These are phyloP conservation scores for Anguilla japonica DNA, from an alignment of 2,113 vertebrate species.

Conservation along the genomic window DNA sequence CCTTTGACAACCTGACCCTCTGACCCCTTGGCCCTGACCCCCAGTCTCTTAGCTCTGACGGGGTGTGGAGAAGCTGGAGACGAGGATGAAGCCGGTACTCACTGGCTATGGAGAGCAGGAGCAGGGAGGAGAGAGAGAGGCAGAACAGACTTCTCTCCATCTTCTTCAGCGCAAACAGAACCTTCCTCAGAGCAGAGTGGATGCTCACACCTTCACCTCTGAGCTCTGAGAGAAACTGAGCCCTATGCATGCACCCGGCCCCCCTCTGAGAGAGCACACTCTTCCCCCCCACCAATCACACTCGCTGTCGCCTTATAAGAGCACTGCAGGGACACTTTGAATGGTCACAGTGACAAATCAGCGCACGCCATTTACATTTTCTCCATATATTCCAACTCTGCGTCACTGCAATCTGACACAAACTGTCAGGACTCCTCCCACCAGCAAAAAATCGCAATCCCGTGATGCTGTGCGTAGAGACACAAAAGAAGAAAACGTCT, in stretches of 20 bases:
- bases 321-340: conserved; percentile 3
- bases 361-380: not conserved
- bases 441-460: too few species aligned
- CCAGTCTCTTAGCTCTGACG: not conserved
- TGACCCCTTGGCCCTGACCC: not conserved
- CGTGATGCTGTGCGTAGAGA: too few species aligned
- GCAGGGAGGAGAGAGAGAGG: not conserved
- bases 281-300: conserved; percentile 4
- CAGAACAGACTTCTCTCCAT: conserved; percentile 17
- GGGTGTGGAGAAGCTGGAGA: not conserved
- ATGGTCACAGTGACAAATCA: not conserved
- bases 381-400: conserved; percentile 9
- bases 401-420: not conserved
- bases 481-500: too few species aligned
- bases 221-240: conserved; percentile 4
- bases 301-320: conserved; percentile 9
- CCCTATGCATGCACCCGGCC: not conserved
- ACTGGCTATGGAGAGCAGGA: conserved; percentile 13
- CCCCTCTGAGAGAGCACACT: not conserved
- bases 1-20: not conserved
- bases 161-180: not conserved
- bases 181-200: not conserved
- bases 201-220: not conserved
- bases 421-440: too few species aligned
- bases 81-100: not conserved